Base-by-base conservation (phyloP, 2,113 vertebrate genomes). In the Microtus pennsylvanicus region DNA sequence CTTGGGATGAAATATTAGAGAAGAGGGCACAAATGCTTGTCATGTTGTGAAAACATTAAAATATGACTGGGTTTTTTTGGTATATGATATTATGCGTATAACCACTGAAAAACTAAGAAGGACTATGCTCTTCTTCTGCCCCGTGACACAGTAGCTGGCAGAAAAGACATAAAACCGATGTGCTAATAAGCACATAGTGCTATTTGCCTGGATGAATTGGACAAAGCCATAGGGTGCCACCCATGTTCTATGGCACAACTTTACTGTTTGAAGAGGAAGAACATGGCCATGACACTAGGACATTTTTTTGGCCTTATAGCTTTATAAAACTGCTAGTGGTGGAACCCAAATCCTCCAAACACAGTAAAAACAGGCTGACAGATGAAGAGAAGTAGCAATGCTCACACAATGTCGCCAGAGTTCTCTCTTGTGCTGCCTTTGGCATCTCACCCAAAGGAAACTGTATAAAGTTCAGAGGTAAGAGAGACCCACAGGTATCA, bases 281-380 rank as follows among this genome's bases (percentile, higher is more conserved):
- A 4, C 22, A 75, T 5, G 21, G 10, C 16, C 50, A n/a, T 0
- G 42, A 22, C 5, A n/a, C 12, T 22, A 35, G 24, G 42, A 22
- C n/a, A 22, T 72, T 61, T 13, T 70, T 70, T 30, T 47, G 2
- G 17, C 35, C 21, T 63, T 19, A 2, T 3, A 67, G 1, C 50
- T 42, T 45, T 78, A 50, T 35, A 85, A 75, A 70, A 80, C 0
- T 3, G 1, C 3, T 75, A 85, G 12, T 14, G 4, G 26, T 0
- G 55, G 55, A 91, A 78, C 0, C 50, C 22, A 2, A 4, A 5
- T 17, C 30, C 35, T 65, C 50, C 38, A 63, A 28, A 78, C 17
- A 63, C 55, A 50, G 13, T 19, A 45, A 80, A n/a, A 70, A 77
- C 6, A 21, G 47, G 8, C 10, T 38, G 16, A 82, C 10, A 91